Conservation (phyloP, 92 coral and sea anemone species). For the Ricordea florida region DNA sequence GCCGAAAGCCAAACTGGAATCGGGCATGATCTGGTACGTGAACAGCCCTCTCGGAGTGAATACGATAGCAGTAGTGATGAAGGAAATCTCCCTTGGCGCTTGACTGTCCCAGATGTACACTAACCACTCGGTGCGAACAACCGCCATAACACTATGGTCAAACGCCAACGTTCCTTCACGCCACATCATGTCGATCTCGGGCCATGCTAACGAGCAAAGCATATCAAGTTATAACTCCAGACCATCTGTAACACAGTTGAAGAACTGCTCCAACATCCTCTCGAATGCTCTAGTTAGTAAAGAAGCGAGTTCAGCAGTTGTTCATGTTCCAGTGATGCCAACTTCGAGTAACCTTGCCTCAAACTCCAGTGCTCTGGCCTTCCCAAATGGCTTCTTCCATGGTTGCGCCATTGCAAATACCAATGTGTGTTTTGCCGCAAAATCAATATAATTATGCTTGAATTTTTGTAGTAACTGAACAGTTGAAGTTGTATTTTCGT, state of each 20-base stretch:
- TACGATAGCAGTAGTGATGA: not conserved
- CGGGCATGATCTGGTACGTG: not conserved
- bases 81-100: not conserved
- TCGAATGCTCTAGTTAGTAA: not conserved
- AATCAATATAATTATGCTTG: too few relatives aligned
- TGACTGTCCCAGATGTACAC: not conserved
- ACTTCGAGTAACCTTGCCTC: too few relatives aligned
- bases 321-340: too few relatives aligned
- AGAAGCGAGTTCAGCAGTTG: too few relatives aligned
- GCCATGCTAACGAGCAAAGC: too few relatives aligned
- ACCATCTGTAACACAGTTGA: not conserved
- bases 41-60: not conserved
- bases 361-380: too few relatives aligned
- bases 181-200: slow-evolving; percentile 7
- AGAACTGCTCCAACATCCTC: not conserved
- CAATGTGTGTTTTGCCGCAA: too few relatives aligned
- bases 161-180: not conserved
- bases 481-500: too few relatives aligned
- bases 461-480: too few relatives aligned
- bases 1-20: not conserved
- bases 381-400: too few relatives aligned
- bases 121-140: not conserved
- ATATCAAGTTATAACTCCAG: not conserved
- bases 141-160: not conserved
- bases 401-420: too few relatives aligned